Conservation (phyloP, 2,797 vertebrate species). For the Cryptoprocta ferox region DNA sequence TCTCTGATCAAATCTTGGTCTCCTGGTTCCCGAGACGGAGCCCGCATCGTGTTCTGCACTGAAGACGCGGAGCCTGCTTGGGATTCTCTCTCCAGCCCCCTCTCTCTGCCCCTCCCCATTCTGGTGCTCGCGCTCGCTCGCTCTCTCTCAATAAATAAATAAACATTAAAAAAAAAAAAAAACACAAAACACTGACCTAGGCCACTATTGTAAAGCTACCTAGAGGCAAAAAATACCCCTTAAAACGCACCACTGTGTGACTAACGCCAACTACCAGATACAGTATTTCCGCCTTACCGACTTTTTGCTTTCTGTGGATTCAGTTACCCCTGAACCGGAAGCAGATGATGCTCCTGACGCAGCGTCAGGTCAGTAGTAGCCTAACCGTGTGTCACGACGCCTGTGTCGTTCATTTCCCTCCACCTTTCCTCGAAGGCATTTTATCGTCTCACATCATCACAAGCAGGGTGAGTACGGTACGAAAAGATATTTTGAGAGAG, state of each 20-base stretch:
- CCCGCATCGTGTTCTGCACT: too few species aligned
- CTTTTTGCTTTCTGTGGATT: background rate
- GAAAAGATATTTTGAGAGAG: background rate
- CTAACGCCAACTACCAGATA: background rate
- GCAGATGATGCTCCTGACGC: background rate
- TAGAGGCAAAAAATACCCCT: background rate
- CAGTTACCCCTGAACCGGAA: background rate
- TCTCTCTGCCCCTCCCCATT: too few species aligned
- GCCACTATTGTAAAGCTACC: background rate
- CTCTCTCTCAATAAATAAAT: too few species aligned
- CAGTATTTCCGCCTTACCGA: background rate
- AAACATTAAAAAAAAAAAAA: too few species aligned
- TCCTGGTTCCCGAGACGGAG: too few species aligned
- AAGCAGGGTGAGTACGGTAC: background rate
- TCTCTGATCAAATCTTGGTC: too few species aligned
- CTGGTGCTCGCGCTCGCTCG: too few species aligned
- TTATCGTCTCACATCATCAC: background rate
- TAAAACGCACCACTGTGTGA: background rate
- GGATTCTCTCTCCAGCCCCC: too few species aligned
- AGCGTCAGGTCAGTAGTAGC: background rate
- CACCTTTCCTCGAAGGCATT: background rate
- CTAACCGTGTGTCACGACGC: accelerated
- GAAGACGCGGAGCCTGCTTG: too few species aligned
- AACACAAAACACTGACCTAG: background rate
- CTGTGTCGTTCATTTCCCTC: background rate